These are phyloP conservation scores for Nephotettix cincticeps DNA, from an alignment of 1,140 invertebrate genomes.

Conservation along the genomic window DNA sequence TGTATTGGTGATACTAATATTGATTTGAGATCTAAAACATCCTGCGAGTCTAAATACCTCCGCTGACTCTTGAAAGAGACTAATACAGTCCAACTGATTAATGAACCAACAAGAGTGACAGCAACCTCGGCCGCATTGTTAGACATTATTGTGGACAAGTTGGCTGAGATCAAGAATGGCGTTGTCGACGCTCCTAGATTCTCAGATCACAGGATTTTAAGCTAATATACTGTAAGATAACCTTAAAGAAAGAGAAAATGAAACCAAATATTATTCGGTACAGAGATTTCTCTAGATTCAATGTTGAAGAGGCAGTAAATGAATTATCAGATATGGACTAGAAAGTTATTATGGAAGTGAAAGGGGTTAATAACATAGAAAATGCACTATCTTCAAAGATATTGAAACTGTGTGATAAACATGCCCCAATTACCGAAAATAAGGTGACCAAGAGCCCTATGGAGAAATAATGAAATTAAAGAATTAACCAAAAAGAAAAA, in stretches of 20 bases:
- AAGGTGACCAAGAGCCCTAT: too few species aligned
- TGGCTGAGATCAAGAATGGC: background rate
- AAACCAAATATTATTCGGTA: background rate
- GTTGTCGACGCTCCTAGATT: background rate
- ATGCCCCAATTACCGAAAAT: too few species aligned
- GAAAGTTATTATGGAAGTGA: background rate
- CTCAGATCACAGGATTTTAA: background rate
- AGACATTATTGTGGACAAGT: background rate
- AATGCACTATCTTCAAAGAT: too few species aligned
- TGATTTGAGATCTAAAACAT: background rate
- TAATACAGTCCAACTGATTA: too few species aligned
- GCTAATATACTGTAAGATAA: too few species aligned
- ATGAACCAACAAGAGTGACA: background rate
- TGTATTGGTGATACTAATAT: background rate
- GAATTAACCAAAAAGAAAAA: too few species aligned
- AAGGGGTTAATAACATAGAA: too few species aligned
- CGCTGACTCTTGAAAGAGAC: background rate
- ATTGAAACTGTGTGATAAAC: background rate
- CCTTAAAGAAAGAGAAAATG: too few species aligned
- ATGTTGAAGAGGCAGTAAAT: too few species aligned
- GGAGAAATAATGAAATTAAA: too few species aligned
- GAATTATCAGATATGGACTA: background rate
- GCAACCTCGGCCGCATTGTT: too few species aligned
- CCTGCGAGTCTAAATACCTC: background rate
- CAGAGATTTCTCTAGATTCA: too few species aligned